These are phyloP conservation scores for Lampris incognitus DNA, from an alignment of 2,113 vertebrate species.

Conservation along the genomic window DNA sequence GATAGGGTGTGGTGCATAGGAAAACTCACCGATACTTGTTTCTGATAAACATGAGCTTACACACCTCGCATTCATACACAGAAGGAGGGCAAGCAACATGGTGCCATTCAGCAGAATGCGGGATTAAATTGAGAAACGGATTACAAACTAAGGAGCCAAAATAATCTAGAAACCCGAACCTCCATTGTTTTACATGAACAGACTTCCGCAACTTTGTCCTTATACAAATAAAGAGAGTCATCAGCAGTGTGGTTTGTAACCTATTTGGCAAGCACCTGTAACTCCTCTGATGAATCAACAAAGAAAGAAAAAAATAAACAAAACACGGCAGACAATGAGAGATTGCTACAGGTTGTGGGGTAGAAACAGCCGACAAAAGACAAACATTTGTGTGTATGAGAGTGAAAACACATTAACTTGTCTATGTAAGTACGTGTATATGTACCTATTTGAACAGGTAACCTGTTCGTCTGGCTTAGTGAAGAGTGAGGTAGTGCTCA, in stretches of 20 bases:
- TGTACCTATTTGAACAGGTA: slow-evolving; percentile 21
- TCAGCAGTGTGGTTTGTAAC: not conserved
- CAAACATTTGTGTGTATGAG: not conserved
- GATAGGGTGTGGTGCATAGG: slow-evolving; percentile 36
- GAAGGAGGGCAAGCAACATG: not conserved
- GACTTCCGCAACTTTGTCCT: slow-evolving; percentile 7
- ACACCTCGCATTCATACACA: slow-evolving; percentile 7
- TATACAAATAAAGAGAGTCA: not conserved
- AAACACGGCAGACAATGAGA: not conserved
- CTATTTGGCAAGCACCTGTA: slow-evolving; percentile 39
- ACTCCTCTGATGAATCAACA: not conserved
- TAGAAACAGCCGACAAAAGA: slow-evolving; percentile 46
- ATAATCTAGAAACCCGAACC: not conserved
- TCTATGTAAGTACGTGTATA: not conserved
- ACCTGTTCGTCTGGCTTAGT: slow-evolving; percentile 69
- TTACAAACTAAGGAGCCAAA: slow-evolving; percentile 8
- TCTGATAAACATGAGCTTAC: slow-evolving; percentile 25
- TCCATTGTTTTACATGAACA: slow-evolving; percentile 25
- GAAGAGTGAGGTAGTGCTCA: not conserved
- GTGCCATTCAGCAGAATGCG: not conserved
- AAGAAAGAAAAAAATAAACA: not conserved
- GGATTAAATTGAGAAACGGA: not conserved
- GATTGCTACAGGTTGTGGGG: not conserved
- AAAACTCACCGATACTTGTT: slow-evolving; percentile 27
- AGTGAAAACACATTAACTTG: not conserved